A percentile compares a stretch with the other conserved stretches of the same genome.
phyloP scores from a whole-genome alignment of 2,797 vertebrate genomes.

The Artibeus jamaicensis region DNA sequence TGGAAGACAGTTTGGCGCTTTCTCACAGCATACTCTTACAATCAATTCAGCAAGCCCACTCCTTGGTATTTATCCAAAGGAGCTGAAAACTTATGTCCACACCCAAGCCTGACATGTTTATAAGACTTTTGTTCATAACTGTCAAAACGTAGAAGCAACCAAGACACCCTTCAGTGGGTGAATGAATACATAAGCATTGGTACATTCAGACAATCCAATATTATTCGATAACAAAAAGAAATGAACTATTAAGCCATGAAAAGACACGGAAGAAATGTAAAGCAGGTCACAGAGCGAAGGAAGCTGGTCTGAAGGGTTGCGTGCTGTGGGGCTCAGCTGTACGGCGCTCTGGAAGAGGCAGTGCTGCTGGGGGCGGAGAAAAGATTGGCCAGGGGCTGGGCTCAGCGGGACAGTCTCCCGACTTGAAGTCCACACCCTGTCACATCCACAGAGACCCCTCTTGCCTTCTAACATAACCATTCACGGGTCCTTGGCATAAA shows the following conservation, averaged over 20 bases:
- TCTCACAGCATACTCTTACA: background rate
- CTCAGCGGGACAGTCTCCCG: background rate
- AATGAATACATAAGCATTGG: background rate
- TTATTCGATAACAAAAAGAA: background rate
- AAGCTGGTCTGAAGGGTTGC: background rate
- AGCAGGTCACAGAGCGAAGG: background rate
- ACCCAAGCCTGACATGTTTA: background rate
- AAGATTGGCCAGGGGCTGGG: background rate
- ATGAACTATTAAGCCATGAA: background rate
- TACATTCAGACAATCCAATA: background rate
- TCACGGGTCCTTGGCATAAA: background rate
- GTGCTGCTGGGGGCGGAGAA: background rate
- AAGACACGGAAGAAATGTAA: background rate
- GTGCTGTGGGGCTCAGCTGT: no score
- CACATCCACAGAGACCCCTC: background rate
- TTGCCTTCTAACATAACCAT: accelerated
- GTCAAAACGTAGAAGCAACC: background rate
- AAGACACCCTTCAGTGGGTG: background rate
- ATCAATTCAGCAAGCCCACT: background rate
- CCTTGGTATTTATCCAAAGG: background rate
- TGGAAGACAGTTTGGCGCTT: background rate
- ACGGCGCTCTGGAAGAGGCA: background rate
- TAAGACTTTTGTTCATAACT: background rate
- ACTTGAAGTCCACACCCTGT: no score
- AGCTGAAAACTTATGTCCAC: background rate